Base-by-base conservation (phyloP, 2,888 invertebrate genomes). In the Epinotia brunnichana region DNA sequence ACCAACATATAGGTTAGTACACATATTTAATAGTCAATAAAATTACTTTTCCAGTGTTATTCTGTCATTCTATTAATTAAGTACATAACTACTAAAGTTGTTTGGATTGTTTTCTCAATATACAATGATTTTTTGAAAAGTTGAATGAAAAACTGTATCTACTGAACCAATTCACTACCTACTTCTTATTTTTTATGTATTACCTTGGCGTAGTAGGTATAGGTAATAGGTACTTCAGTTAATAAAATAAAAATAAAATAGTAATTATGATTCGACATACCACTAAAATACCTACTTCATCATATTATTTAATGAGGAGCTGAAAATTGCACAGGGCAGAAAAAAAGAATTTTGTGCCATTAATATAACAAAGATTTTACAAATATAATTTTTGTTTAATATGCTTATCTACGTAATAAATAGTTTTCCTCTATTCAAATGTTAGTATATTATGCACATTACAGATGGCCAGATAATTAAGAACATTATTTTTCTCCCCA, bases 261-360 rank as follows among this genome's bases (percentile, higher is more conserved):
- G 5, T 39, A 44, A 39, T 11, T 21, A 15, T n/a, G 2, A 19
- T 19, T n/a, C 5, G 7, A 60, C 39, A 41, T 13, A n/a, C 10
- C 24, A 61, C 44, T 9, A 44, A 24, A 61, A 21, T 44, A 15
- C 44, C 15, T 15, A 15, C 44, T 3, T 41, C 41, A 7, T 41
- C 41, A 13, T 60, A 15, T 17, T 7, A 4, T 2, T 41, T 21
- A 24, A 56, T 56, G n/a, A 15, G 7, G 57, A 29, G n/a, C 9
- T 39, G 11, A 44, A 61, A 61, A 10, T 13, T n/a, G 15, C 53
- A 64, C 7, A 39, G 7, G 9, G 35, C 53, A 64, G 13, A 19
- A 61, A 41, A 15, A 54, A 53, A n/a, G n/a, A 54, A 66, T 56
- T 66, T 54, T 21, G 66, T 66, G 66, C 54, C 66, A 66, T 66